A percentile compares a stretch with the other conserved stretches of the same genome.
phyloP scores from a whole-genome alignment of 1,140 invertebrate species.

The Rhopalosiphum padi region DNA sequence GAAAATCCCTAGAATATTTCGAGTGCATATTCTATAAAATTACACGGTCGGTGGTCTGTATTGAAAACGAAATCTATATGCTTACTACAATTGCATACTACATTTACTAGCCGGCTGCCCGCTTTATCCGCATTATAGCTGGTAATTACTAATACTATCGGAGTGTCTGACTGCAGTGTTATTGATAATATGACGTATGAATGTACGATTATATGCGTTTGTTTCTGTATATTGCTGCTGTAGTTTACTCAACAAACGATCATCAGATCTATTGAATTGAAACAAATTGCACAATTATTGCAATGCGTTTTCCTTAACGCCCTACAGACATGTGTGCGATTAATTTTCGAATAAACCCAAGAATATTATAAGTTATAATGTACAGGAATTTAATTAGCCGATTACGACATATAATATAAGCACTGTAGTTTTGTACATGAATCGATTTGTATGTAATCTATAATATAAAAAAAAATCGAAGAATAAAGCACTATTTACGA shows the following conservation, averaged over 20 bases:
- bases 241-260: not conserved
- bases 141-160: not conserved
- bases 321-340: not conserved
- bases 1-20: slow-evolving; percentile 43
- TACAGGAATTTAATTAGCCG: not conserved
- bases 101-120: not conserved
- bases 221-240: not conserved
- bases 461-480: not conserved
- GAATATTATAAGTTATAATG: not conserved
- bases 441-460: not conserved
- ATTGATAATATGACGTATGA: not conserved
- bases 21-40: not conserved
- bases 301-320: not conserved
- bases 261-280: not conserved
- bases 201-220: not conserved
- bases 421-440: not conserved
- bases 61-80: not conserved
- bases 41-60: slow-evolving; percentile 21
- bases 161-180: not conserved
- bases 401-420: not conserved
- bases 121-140: not conserved
- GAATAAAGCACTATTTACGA: not conserved
- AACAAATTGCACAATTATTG: not conserved
- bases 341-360: not conserved
- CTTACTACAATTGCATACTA: too few relatives aligned